These are phyloP conservation scores for Dysdera silvatica DNA, from an alignment of 1,140 invertebrate genomes.

Conservation along the genomic window DNA sequence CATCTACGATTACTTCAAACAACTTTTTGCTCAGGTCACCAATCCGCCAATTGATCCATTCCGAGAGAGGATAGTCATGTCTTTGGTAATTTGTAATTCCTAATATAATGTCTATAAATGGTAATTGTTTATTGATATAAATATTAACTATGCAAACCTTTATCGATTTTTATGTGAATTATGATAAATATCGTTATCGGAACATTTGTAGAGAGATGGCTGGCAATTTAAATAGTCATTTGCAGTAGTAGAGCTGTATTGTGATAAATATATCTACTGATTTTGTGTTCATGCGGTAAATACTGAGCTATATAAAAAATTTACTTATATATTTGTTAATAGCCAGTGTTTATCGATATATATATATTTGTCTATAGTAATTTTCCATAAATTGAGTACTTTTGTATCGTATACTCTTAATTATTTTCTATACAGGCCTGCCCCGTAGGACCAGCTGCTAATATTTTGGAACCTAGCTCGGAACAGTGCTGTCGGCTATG, in stretches of 20 bases:
- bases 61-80: slow-evolving; percentile 98
- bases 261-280: no score
- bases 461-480: slow-evolving; percentile 82
- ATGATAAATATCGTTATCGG: no score
- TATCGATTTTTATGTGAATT: no score
- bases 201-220: no score
- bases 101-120: background rate
- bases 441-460: slow-evolving; percentile 72
- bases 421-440: slow-evolving; percentile 43
- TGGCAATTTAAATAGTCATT: no score
- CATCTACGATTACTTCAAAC: slow-evolving; percentile 96
- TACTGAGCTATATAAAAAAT: no score
- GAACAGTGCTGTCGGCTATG: slow-evolving; percentile 88
- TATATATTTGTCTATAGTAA: background rate
- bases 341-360: background rate
- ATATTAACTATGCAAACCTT: no score
- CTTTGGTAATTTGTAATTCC: slow-evolving; percentile 55
- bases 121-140: background rate
- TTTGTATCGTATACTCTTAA: background rate
- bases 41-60: slow-evolving; percentile 99
- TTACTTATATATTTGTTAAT: background rate
- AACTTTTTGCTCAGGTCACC: slow-evolving; percentile 98
- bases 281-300: no score
- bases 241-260: no score
- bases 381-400: background rate